Base-by-base conservation (phyloP, 2,113 vertebrate genomes). In the Piaya cayana region DNA sequence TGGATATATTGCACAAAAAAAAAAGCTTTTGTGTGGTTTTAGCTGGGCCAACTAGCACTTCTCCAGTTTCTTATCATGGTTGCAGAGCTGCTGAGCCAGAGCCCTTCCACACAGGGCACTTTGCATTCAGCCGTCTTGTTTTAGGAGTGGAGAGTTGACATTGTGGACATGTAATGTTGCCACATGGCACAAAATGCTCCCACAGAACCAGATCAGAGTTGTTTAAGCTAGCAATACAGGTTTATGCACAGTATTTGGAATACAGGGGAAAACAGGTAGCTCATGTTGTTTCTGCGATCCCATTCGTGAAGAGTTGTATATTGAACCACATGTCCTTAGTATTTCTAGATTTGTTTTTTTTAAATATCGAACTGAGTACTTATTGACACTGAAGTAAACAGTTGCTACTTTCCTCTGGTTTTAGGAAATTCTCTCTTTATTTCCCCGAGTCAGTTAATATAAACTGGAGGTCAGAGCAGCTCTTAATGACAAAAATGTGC, bases 381-480 rank as follows among this genome's bases (percentile, higher is more conserved):
- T 70, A 62, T 52, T 79, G 62, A 52, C 23, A 58, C 36, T 62
- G 15, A 70, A 62, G 39, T 82, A 55, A 45, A 78, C 45, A 82
- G 62, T 86, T 65, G 56, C 56, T 78, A 10, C 47, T 92, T 80
- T 89, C 36, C 86, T 76, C 30, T 12, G 32, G 4, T 29, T 63
- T 59, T 74, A 55, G 36, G 43, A 87, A 74, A 37, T 64, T 47
- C 77, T 42, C 36, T 32, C 5, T 22, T 78, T 62, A 71, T 78
- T 59, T 84, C 36, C 11, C 29, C n/a, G 29, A 64, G 60, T 78
- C 90, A 88, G 8, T 74, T 87, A 82, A 78, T 74, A 59, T 65
- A 92, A 92, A 69, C 65, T 64, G 49, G 65, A 74, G 65, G 79
- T 72, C 70, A 82, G 65, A 90, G 36, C 50, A 90, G 69, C 50